Conservation (phyloP, 1,140 invertebrate genomes). For the Thalassaphorura encarpata region DNA sequence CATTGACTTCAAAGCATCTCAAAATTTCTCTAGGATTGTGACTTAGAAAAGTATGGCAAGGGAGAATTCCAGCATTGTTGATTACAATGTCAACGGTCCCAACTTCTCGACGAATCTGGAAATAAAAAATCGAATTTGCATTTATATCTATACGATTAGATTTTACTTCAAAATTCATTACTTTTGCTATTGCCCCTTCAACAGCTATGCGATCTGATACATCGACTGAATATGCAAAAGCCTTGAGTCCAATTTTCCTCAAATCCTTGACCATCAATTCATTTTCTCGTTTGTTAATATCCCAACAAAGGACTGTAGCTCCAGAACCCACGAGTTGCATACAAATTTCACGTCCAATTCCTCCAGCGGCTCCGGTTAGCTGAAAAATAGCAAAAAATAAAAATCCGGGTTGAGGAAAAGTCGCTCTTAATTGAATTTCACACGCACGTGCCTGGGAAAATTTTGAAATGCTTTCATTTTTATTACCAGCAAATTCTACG, state of each 20-base stretch:
- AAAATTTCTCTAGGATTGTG: slow-evolving; percentile 55
- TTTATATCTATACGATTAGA: background rate
- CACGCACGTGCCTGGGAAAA: background rate
- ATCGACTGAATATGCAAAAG: slow-evolving; percentile 19
- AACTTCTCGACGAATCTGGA: slow-evolving; percentile 21
- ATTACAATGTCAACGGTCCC: slow-evolving; percentile 58
- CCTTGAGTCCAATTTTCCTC: background rate
- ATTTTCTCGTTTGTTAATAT: slow-evolving; percentile 20
- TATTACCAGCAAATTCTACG: background rate
- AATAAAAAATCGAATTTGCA: background rate
- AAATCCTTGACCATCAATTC: slow-evolving; percentile 11
- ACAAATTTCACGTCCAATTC: slow-evolving; percentile 18
- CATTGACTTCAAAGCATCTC: slow-evolving; percentile 65
- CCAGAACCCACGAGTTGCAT: slow-evolving; percentile 9
- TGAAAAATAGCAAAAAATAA: background rate
- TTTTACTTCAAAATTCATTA: background rate
- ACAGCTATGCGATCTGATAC: slow-evolving; percentile 17
- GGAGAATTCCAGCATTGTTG: slow-evolving; percentile 84
- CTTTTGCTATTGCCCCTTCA: slow-evolving; percentile 1
- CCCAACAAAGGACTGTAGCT: slow-evolving; percentile 25
- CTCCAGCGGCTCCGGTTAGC: slow-evolving; percentile 20
- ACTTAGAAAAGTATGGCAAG: slow-evolving; percentile 56
- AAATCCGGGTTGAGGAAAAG: background rate
- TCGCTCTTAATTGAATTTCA: background rate
- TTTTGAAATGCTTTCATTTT: background rate